Evolutionary conservation across 2,113 vertebrate genomes (phyloP).

Genomic region (Trogon surrucura): DNA sequence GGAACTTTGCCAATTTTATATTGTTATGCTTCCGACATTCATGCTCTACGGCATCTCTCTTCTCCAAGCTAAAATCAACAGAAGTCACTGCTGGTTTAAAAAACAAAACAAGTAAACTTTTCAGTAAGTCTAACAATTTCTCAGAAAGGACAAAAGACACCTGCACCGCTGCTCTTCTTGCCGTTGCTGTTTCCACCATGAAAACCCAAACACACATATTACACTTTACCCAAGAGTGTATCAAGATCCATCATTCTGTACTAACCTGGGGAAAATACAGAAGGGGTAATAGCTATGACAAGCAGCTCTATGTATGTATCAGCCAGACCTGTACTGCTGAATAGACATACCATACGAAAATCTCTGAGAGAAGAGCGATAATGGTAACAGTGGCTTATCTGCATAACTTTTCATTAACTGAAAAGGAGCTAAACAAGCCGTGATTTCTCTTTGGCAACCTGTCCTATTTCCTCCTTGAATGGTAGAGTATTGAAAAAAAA

Average conservation of each 20-base stretch:
- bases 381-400: conserved; percentile 31
- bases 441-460: conserved; percentile 22
- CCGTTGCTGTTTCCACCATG: neutral
- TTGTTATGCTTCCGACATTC: neutral
- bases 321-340: conserved; percentile 38
- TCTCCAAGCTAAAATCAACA: neutral
- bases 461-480: neutral
- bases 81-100: neutral
- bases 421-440: conserved; percentile 42
- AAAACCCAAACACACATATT: conserved; percentile 13
- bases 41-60: neutral
- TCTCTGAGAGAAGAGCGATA: neutral
- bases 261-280: neutral
- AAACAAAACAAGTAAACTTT: conserved; percentile 17
- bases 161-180: neutral
- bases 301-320: conserved; percentile 27
- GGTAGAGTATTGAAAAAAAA: neutral
- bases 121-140: neutral
- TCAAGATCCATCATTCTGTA: neutral
- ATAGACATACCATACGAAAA: conserved; percentile 49
- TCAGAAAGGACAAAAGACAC: neutral
- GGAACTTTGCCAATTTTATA: neutral
- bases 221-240: neutral
- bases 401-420: conserved; percentile 48
- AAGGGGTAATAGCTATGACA: conserved; percentile 25